phyloP scores from a whole-genome alignment of 2,797 vertebrate species.

The Artibeus lituratus region DNA sequence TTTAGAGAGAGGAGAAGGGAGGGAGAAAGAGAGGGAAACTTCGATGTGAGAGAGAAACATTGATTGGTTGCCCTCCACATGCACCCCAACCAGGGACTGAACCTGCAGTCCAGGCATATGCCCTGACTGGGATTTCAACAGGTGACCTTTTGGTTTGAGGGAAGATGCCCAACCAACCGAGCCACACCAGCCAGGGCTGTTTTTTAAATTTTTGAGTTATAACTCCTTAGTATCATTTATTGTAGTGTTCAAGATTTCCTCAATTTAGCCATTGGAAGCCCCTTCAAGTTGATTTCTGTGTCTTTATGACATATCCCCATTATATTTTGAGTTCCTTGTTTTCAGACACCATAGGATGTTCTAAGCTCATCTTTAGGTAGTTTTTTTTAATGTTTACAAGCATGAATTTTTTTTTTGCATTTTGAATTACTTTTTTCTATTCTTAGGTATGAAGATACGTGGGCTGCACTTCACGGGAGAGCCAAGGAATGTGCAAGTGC shows the following conservation, averaged over 20 bases:
- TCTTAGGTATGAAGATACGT: slow-evolving; percentile 93
- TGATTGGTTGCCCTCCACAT: no score
- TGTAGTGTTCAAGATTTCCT: background rate
- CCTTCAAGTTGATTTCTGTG: background rate
- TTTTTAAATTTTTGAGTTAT: slow-evolving; percentile 9
- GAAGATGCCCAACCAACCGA: background rate
- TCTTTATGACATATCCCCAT: background rate
- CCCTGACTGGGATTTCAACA: no score
- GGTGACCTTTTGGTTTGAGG: no score
- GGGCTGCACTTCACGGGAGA: slow-evolving; percentile 94
- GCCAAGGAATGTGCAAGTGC: slow-evolving; percentile 91
- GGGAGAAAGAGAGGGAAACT: no score
- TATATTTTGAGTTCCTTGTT: background rate
- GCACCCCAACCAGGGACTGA: no score
- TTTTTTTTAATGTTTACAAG: background rate
- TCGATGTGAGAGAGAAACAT: no score
- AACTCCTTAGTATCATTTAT: background rate
- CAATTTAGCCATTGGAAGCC: background rate
- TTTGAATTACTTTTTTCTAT: slow-evolving; percentile 31
- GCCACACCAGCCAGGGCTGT: background rate
- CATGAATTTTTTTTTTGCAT: background rate
- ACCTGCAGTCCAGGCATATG: no score
- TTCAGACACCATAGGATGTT: background rate
- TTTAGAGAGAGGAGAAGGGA: no score
- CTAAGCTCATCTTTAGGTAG: background rate